Evolutionary conservation across 35 echinoderm and acorn worm species (phyloP), one percentile per base, ranked within the genome.

Genomic region (Hemicentrotus pulcherrimus): DNA sequence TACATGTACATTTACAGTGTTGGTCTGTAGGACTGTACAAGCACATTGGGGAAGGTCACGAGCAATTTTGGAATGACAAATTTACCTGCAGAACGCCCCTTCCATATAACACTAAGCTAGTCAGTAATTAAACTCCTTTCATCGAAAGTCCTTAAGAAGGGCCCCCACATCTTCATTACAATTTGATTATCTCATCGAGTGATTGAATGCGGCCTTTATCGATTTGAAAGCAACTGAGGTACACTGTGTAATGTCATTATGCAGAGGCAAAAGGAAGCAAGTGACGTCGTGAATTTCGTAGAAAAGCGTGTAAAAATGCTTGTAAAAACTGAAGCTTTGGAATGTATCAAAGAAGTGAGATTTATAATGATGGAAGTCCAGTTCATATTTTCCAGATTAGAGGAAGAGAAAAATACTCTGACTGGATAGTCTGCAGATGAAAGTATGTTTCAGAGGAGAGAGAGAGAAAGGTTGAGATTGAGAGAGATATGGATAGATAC

Each of bases 151-250:
- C 65, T 28, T 18, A n/a, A 78, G 65, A 78, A 28, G 65, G 65
- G 18, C 61, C 65, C 65, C 65, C 65, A 22, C 65, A 78, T 78
- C 65, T 78, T 78, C 65, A 78, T 78, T 78, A n/a, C 65, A 78
- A 78, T 78, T 78, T 78, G 65, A 78, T 78, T 78, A 78, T 78
- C 65, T n/a, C 65, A 78, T 78, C n/a, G 65, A 78, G 65, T 78
- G 65, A 78, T 28, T 78, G 65, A 78, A 78, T 78, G 65, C 65
- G 24, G 24, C 65, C 65, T 78, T 78, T 78, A 78, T 78, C 22
- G 65, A 78, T 78, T 78, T 78, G 65, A 22, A 78, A 78, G 65
- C 65, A 78, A 78, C 28, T 22, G 65, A 22, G 65, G 28, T 78
- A 18, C 24, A 78, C 65, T 28, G 65, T 28, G 15, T 59, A 59